phyloP scores from a whole-genome alignment of 2,888 invertebrate genomes.

The Rhagophthalmus giganteus region DNA sequence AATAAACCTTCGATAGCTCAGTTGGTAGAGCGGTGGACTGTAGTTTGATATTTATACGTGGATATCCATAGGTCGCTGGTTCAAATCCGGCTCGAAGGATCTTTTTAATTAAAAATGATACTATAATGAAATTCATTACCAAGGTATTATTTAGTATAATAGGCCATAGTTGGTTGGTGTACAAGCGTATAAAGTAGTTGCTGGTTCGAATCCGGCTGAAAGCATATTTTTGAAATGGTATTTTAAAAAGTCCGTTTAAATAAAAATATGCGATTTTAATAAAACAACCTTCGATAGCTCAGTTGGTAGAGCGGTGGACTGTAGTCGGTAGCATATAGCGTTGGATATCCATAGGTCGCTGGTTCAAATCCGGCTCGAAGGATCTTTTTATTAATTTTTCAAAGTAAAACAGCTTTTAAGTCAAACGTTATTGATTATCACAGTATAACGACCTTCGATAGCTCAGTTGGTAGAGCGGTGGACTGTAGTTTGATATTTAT shows the following conservation, averaged over 20 bases:
- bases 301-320: constrained; percentile 54
- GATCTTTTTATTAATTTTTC: constrained; percentile 46
- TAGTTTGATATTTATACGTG: constrained; percentile 32
- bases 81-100: constrained; percentile 70
- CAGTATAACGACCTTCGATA: constrained; percentile 53
- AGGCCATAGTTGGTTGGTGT: too few species aligned
- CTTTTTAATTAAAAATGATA: too few species aligned
- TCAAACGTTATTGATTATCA: too few species aligned
- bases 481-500: constrained; percentile 43
- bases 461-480: constrained; percentile 54
- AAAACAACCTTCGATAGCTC: constrained; percentile 53
- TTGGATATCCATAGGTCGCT: constrained; percentile 65
- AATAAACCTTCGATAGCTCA: constrained; percentile 51
- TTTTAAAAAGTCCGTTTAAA: too few species aligned
- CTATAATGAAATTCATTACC: too few species aligned
- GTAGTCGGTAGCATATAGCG: constrained; percentile 36
- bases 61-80: constrained; percentile 70
- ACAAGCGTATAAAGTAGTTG: too few species aligned
- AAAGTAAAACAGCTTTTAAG: too few species aligned
- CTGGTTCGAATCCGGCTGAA: too few species aligned
- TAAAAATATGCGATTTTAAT: too few species aligned
- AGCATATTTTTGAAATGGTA: too few species aligned
- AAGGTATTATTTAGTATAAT: too few species aligned
- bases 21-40: constrained; percentile 55
- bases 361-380: constrained; percentile 72